phyloP scores from a whole-genome alignment of 1,140 invertebrate species.

The Drosophila athabasca region DNA sequence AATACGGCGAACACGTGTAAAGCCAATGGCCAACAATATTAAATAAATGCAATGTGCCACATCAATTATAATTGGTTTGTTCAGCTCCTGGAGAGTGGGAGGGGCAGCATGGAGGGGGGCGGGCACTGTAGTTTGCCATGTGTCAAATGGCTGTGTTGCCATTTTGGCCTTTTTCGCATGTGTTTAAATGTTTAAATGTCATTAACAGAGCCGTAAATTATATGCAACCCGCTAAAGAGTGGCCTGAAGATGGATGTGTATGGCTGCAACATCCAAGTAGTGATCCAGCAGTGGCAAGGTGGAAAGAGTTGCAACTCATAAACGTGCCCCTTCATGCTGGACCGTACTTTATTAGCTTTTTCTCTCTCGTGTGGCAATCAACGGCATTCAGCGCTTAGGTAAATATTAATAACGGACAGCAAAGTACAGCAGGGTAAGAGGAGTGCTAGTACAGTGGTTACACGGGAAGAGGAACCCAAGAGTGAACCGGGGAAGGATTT shows the following conservation, averaged over 20 bases:
- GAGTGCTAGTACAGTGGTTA: conserved; percentile 20
- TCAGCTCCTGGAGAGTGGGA: conserved; percentile 22
- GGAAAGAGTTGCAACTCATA: conserved; percentile 35
- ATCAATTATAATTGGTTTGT: conserved; percentile 72
- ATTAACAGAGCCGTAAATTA: conserved; percentile 77
- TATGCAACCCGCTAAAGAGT: conserved; percentile 50
- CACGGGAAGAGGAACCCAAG: neutral
- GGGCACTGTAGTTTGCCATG: conserved; percentile 39
- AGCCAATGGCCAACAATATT: conserved; percentile 58
- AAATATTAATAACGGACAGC: conserved; percentile 73
- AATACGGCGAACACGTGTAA: conserved; percentile 76
- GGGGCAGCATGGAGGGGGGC: neutral
- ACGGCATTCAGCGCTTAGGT: conserved; percentile 55
- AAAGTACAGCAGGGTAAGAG: conserved; percentile 12
- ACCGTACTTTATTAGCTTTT: conserved; percentile 75
- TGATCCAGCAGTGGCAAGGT: neutral
- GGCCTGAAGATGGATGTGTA: neutral
- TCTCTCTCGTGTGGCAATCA: conserved; percentile 22
- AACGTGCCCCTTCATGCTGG: conserved; percentile 23
- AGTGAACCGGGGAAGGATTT: no score
- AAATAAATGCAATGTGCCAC: conserved; percentile 61
- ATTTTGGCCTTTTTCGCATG: conserved; percentile 59
- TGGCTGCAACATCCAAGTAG: neutral
- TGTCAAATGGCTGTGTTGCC: conserved; percentile 57
- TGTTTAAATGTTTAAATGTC: conserved; percentile 79